phyloP scores from a whole-genome alignment of 1,140 invertebrate genomes.

The Bathynomus jamesi region DNA sequence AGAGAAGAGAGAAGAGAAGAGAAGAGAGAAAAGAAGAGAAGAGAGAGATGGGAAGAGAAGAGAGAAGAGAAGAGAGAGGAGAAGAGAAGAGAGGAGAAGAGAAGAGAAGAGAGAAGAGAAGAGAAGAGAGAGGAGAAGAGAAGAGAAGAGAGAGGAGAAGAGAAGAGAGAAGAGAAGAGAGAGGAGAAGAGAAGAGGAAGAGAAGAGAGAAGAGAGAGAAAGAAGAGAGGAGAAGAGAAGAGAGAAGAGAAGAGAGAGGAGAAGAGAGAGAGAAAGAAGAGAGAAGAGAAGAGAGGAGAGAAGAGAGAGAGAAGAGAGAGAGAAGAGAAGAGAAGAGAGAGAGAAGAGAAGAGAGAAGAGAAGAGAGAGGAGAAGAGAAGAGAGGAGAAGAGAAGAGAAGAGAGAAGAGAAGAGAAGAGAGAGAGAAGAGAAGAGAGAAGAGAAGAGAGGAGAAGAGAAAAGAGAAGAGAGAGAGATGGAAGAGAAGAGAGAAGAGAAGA shows the following conservation, averaged over 20 bases:
- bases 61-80: background rate
- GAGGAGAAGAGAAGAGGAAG: background rate
- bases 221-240: background rate
- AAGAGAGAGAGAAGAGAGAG: too few species aligned
- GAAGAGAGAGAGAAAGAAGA: background rate
- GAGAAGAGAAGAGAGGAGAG: too few species aligned
- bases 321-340: too few species aligned
- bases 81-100: background rate
- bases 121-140: background rate
- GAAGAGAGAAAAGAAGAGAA: background rate
- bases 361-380: too few species aligned
- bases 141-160: background rate
- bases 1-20: background rate
- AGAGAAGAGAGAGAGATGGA: too few species aligned
- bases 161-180: background rate
- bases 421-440: too few species aligned
- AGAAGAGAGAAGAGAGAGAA: background rate
- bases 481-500: too few species aligned
- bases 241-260: background rate
- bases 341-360: too few species aligned
- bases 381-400: too few species aligned
- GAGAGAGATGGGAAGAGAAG: background rate
- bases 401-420: too few species aligned
- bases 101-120: background rate
- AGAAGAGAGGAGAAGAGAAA: too few species aligned